Base-by-base conservation (phyloP, 2,797 vertebrate genomes). In the Sebastiscus albofasciatus region DNA sequence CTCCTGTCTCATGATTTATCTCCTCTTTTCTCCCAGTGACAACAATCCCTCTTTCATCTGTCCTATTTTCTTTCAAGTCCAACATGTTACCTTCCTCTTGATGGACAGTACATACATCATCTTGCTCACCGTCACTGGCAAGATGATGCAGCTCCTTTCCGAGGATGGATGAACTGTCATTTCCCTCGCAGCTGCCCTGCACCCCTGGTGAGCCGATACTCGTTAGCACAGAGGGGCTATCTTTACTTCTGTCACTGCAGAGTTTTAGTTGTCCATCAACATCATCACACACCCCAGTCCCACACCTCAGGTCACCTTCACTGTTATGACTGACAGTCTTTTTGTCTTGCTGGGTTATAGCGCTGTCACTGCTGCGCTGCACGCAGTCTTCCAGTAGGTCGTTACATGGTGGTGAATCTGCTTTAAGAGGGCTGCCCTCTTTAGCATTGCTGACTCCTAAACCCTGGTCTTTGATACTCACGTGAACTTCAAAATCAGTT, bases 401-500 rank as follows among this genome's bases (percentile, higher is more conserved):
- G 2, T 77, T 79, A 74, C 68, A 59, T 1, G 87, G 92, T 58
- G 91, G 87, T 31, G 84, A 87, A 71, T 94, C 89, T 20, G 87
- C 88, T 84, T 95, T 92, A n/a, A 87, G 78, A 60, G 86, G 80
- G 52, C 85, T 89, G 72, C 66, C 81, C 75, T 90, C 91, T 86
- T 73, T 79, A 56, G 85, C 85, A 10, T 79, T 68, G 46, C 31
- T 86, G 33, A 79, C 67, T 24, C 70, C 83, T 6, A 56, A 74
- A 78, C 55, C 73, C 56, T 81, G 86, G 12, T 87, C 88, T 84
- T 73, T 89, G 27, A 82, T 14, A 59, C 56, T 58, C 2, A 24
- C 75, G 14, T 85, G 68, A 78, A 73, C 79, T 80, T 88, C 82
- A 81, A 62, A 75, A 11, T 79, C 85, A 2, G 76, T 86, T 87